Evolutionary conservation across 2,797 vertebrate genomes (phyloP).

Genomic region (Neostethus bicornis): DNA sequence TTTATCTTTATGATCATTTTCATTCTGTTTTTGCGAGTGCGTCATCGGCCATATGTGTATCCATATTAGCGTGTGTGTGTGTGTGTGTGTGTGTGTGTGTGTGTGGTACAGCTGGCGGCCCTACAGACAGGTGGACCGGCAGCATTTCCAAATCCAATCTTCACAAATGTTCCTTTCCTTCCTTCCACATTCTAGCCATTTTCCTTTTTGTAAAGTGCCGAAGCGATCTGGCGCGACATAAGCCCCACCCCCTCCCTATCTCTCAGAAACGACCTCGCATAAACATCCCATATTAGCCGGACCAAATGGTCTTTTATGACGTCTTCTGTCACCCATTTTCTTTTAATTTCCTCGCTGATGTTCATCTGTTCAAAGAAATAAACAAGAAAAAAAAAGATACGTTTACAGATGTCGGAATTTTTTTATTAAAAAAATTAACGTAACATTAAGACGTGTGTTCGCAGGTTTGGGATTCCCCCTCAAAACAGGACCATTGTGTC

Average conservation of each 20-base stretch:
- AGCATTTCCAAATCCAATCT: slow-evolving; percentile 68
- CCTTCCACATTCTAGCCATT: slow-evolving; percentile 31
- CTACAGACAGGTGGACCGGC: slow-evolving; percentile 77
- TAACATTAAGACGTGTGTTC: too few relatives aligned
- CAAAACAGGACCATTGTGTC: slow-evolving; percentile 50
- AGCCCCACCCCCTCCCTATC: slow-evolving; percentile 42
- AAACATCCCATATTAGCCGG: slow-evolving; percentile 67
- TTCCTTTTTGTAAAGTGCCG: slow-evolving; percentile 49
- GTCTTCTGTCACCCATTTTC: slow-evolving; percentile 66
- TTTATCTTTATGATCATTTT: slow-evolving; percentile 22
- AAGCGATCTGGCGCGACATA: slow-evolving; percentile 77
- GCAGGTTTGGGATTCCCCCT: slow-evolving; percentile 35
- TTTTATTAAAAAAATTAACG: background rate
- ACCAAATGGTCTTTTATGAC: slow-evolving; percentile 78
- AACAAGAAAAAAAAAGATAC: slow-evolving; percentile 44
- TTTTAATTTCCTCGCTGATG: slow-evolving; percentile 61
- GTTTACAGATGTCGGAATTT: slow-evolving; percentile 3
- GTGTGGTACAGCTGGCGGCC: slow-evolving; percentile 70
- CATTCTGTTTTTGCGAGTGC: slow-evolving; percentile 31
- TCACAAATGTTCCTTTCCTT: slow-evolving; percentile 68
- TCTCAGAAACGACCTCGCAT: slow-evolving; percentile 73
- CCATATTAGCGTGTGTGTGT: slow-evolving; percentile 20
- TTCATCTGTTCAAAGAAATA: slow-evolving; percentile 69
- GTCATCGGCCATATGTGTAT: slow-evolving; percentile 30
- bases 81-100: slow-evolving; percentile 29